Conservation (phyloP, 2,888 invertebrate genomes). For the Parochlus steinenii region DNA sequence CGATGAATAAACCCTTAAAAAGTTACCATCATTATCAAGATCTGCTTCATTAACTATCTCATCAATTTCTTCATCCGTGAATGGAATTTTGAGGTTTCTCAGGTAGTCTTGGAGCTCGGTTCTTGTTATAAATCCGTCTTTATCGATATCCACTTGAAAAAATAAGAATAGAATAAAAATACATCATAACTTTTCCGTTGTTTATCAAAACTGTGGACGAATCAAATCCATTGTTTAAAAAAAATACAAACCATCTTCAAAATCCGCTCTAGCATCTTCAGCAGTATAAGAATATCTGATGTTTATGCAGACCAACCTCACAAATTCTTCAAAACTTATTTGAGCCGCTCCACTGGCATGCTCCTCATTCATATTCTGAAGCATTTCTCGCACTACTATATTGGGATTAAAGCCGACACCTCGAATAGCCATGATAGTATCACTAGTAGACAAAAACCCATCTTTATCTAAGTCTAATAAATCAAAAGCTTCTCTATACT, state of each 20-base stretch:
- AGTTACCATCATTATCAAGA: slow-evolving; percentile 2
- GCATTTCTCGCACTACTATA: slow-evolving; percentile 1
- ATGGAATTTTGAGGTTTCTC: not conserved
- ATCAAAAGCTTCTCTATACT: slow-evolving; percentile 5
- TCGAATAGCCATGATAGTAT: not conserved
- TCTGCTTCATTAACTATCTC: slow-evolving; percentile 1
- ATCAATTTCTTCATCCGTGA: slow-evolving; percentile 1
- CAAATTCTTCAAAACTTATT: slow-evolving; percentile 4
- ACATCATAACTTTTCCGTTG: too few species aligned
- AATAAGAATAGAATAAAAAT: too few species aligned
- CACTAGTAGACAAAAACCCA: not conserved
- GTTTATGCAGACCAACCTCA: not conserved
- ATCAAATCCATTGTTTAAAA: too few species aligned
- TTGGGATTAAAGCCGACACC: slow-evolving; percentile 1
- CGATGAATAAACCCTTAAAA: too few species aligned
- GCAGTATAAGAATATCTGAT: not conserved
- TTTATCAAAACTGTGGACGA: too few species aligned
- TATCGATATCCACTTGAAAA: slow-evolving; percentile 2
- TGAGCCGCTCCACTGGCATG: not conserved
- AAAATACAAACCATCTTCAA: too few species aligned
- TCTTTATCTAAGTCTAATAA: slow-evolving; percentile 1
- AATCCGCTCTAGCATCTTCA: not conserved
- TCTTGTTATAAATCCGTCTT: slow-evolving; percentile 4
- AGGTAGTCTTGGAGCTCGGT: slow-evolving; percentile 1
- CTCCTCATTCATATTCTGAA: not conserved